phyloP scores from a whole-genome alignment of 2,888 invertebrate species.

The Ectemnius lituratus region DNA sequence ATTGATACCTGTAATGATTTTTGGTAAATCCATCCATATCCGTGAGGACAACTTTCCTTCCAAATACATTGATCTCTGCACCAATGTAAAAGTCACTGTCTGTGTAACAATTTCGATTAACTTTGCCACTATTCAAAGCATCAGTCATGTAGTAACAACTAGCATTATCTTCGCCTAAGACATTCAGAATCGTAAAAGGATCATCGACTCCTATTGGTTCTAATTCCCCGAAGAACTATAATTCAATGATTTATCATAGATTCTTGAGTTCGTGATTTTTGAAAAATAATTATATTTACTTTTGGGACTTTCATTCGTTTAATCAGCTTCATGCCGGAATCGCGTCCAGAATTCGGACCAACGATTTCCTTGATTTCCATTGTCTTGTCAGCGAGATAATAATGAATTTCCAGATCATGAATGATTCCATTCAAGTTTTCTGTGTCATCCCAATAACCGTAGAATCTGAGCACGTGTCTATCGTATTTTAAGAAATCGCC shows the following conservation, averaged over 20 bases:
- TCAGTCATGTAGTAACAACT: slow-evolving; percentile 81
- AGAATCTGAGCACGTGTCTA: slow-evolving; percentile 86
- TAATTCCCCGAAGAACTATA: slow-evolving; percentile 53
- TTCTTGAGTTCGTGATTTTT: background rate
- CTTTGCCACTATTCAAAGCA: slow-evolving; percentile 80
- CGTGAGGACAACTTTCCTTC: slow-evolving; percentile 88
- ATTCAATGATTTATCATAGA: background rate
- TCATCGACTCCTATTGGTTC: slow-evolving; percentile 78
- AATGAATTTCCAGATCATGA: slow-evolving; percentile 89
- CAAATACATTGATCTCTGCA: slow-evolving; percentile 88
- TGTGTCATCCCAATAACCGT: slow-evolving; percentile 94
- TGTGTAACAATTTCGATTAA: slow-evolving; percentile 79
- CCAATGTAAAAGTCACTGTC: slow-evolving; percentile 92
- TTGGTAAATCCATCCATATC: slow-evolving; percentile 93
- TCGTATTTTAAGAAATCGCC: slow-evolving; percentile 92
- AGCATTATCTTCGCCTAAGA: slow-evolving; percentile 80
- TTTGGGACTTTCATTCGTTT: slow-evolving; percentile 88
- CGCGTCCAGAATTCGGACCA: slow-evolving; percentile 84
- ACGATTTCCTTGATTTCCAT: slow-evolving; percentile 91
- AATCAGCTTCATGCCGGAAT: slow-evolving; percentile 86
- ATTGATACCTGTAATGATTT: slow-evolving; percentile 84
- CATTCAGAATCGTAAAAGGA: slow-evolving; percentile 82
- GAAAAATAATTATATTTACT: slow-evolving; percentile 74
- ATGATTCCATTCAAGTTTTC: slow-evolving; percentile 87
- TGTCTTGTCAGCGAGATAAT: slow-evolving; percentile 92